These are phyloP conservation scores for Cataglyphis rosenhaueri DNA, from an alignment of 2,888 invertebrate genomes.

Conservation along the genomic window DNA sequence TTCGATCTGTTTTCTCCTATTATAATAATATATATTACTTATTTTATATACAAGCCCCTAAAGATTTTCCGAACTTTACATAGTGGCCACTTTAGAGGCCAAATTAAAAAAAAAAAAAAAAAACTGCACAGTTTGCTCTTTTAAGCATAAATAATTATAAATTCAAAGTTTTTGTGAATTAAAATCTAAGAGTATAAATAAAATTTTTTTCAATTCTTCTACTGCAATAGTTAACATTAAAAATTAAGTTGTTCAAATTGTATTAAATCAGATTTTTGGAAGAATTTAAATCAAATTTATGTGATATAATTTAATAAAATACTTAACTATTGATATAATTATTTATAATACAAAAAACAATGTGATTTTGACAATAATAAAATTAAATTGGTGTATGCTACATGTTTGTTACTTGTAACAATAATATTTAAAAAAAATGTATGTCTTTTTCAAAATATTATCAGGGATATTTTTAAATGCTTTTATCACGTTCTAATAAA, in stretches of 20 bases:
- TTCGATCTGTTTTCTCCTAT: slow-evolving; percentile 68
- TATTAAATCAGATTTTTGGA: background rate
- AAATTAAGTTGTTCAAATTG: background rate
- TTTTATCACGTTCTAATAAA: background rate
- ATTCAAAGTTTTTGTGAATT: background rate
- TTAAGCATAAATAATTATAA: background rate
- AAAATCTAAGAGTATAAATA: background rate
- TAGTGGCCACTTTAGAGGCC: background rate
- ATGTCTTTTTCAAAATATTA: slow-evolving; percentile 14
- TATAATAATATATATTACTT: background rate
- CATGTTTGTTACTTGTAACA: background rate
- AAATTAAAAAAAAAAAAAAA: background rate
- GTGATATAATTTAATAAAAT: background rate
- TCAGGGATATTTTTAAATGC: background rate
- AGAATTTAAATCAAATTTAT: background rate
- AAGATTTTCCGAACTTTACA: background rate
- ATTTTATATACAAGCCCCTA: background rate
- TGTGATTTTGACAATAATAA: background rate
- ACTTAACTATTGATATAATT: background rate
- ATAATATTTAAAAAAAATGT: background rate
- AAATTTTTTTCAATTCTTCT: background rate
- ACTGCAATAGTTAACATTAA: background rate
- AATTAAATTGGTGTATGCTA: background rate
- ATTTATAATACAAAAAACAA: background rate
- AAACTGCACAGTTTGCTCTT: background rate